Conservation (phyloP, 1,140 invertebrate species). For the Portunus trituberculatus region DNA sequence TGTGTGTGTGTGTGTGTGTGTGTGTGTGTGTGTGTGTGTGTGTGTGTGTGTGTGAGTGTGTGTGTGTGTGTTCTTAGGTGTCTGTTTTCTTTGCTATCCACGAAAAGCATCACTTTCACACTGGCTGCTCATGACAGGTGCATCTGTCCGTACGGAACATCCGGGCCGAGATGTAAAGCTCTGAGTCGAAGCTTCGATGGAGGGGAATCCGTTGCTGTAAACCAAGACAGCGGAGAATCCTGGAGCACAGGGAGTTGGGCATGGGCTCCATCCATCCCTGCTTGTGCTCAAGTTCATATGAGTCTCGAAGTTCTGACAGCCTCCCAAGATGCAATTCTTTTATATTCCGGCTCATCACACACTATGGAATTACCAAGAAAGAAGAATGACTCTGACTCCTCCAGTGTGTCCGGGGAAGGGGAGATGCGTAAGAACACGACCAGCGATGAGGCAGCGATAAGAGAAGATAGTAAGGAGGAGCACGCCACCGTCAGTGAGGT, state of each 20-base stretch:
- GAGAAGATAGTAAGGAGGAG: too few species aligned
- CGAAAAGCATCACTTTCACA: background rate
- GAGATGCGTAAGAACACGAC: background rate
- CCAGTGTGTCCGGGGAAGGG: background rate
- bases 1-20: too few species aligned
- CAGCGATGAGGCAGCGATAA: too few species aligned
- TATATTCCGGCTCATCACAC: constrained; percentile 54
- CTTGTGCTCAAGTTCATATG: constrained; percentile 66
- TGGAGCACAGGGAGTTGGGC: constrained; percentile 49
- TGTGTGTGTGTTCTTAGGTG: too few species aligned
- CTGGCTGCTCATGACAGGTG: background rate
- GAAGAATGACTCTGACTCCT: too few species aligned
- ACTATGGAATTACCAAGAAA: too few species aligned
- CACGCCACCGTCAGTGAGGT: background rate
- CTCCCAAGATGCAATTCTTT: constrained; percentile 37
- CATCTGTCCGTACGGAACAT: background rate
- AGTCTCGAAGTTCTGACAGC: constrained; percentile 59
- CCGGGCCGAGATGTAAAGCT: background rate
- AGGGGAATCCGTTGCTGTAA: background rate
- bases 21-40: too few species aligned
- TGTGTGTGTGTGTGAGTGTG: too few species aligned
- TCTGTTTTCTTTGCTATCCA: too few species aligned
- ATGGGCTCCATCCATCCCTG: constrained; percentile 55
- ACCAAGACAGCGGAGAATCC: background rate
- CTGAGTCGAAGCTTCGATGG: background rate